Percentiles rank a stretch among this genome's conserved stretches.
Conservation (phyloP, 2,113 vertebrate genomes). For the Melanerpes aurifrons region DNA sequence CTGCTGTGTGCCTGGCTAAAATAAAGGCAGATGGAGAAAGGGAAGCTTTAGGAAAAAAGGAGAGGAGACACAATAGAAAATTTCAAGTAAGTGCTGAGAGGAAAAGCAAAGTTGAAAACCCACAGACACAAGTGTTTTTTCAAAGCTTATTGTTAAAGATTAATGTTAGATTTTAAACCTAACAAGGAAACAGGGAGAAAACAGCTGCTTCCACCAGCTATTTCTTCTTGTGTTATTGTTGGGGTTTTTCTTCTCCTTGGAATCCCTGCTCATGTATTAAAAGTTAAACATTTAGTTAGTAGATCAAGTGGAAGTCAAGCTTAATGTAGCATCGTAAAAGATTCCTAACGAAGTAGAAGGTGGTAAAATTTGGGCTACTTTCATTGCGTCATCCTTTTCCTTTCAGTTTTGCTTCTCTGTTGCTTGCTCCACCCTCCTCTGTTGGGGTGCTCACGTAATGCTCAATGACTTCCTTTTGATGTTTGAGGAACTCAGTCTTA, state of each 20-base stretch:
- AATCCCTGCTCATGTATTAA: background rate
- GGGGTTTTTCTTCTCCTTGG: background rate
- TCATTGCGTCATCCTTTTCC: background rate
- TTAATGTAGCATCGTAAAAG: background rate
- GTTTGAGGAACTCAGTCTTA: background rate
- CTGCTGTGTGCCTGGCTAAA: background rate
- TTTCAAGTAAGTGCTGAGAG: background rate
- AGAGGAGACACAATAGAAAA: background rate
- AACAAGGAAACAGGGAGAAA: background rate
- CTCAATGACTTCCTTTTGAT: background rate
- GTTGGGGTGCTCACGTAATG: background rate
- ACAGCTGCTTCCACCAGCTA: background rate
- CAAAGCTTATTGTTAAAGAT: background rate
- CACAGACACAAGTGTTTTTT: background rate
- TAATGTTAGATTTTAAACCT: background rate
- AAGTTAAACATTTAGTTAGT: background rate
- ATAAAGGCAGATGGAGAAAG: background rate
- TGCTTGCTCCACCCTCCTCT: background rate
- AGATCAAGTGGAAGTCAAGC: background rate
- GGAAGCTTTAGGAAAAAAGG: background rate
- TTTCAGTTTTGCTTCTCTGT: slow-evolving; percentile 39
- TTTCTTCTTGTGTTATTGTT: background rate
- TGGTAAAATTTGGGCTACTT: background rate
- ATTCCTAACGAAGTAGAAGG: background rate
- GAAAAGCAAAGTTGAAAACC: background rate